Conservation (phyloP, 2,113 vertebrate species). For the Noctilio leporinus region DNA sequence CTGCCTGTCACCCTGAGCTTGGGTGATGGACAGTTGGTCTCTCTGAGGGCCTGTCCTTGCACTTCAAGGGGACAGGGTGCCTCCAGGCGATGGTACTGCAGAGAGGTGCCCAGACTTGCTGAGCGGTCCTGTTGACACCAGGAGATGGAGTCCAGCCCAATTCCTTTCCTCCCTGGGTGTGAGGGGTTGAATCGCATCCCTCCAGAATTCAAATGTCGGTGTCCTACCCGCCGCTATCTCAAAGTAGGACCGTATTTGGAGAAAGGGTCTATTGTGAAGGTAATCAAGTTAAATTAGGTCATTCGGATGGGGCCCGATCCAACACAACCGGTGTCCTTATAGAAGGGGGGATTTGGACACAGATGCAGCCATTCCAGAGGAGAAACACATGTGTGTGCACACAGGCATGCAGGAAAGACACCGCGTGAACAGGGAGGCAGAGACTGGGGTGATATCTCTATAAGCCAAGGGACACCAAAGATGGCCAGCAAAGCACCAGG, state of each 20-base stretch:
- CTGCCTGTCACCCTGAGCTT: not conserved
- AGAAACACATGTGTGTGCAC: no score
- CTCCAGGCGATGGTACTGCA: fast-evolving
- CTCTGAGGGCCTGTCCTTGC: not conserved
- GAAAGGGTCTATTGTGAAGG: not conserved
- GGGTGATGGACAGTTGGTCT: not conserved
- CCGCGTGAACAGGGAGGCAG: not conserved
- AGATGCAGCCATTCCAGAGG: not conserved
- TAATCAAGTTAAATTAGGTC: not conserved
- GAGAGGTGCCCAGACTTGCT: not conserved
- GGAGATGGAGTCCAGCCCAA: fast-evolving
- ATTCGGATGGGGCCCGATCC: not conserved
- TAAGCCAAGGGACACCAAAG: no score
- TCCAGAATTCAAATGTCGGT: not conserved
- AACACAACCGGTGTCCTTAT: not conserved
- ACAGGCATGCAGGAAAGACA: not conserved
- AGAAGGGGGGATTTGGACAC: not conserved
- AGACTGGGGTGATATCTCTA: not conserved
- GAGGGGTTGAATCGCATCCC: not conserved
- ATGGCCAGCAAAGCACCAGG: not conserved
- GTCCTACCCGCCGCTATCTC: not conserved
- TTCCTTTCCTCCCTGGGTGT: not conserved
- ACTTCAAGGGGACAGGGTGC: not conserved
- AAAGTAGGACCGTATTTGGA: not conserved
- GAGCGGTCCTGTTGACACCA: not conserved